Conservation (phyloP, 2,797 vertebrate genomes). For the Limnodromus scolopaceus region DNA sequence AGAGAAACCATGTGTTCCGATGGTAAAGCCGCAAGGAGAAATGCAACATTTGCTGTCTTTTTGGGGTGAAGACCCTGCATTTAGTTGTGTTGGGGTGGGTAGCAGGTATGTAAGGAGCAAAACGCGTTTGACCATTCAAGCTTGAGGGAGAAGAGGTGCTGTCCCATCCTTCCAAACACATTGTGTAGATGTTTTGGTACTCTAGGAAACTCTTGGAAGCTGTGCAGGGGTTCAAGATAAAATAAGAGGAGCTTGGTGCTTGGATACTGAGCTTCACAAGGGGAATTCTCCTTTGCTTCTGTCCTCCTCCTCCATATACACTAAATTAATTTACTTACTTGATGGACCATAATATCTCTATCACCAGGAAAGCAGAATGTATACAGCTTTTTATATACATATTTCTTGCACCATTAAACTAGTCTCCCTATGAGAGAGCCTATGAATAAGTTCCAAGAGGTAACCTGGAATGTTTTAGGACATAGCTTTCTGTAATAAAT, state of each 20-base stretch:
- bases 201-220: neutral
- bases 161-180: neutral
- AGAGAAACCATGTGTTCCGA: neutral
- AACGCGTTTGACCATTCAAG: rapidly evolving
- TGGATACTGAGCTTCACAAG: neutral
- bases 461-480: slow-evolving; percentile 41
- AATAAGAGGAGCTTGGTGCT: neutral
- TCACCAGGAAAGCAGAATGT: slow-evolving; percentile 30
- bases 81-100: neutral
- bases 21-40: neutral
- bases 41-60: neutral
- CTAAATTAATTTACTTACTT: slow-evolving; percentile 59
- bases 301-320: neutral
- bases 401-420: slow-evolving; percentile 69
- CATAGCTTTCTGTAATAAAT: slow-evolving; percentile 12
- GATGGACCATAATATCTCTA: slow-evolving; percentile 32
- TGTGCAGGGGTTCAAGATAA: rapidly evolving
- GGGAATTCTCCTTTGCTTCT: neutral
- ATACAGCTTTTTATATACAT: slow-evolving; percentile 31
- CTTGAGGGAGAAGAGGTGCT: neutral
- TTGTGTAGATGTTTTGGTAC: rapidly evolving
- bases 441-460: slow-evolving; percentile 25
- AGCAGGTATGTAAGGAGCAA: neutral
- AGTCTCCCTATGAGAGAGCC: slow-evolving; percentile 10
- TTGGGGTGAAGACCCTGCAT: neutral